Evolutionary conservation across 2,113 vertebrate species (phyloP), one percentile per base, ranked within the genome.

Genomic region (Leiothrix lutea): DNA sequence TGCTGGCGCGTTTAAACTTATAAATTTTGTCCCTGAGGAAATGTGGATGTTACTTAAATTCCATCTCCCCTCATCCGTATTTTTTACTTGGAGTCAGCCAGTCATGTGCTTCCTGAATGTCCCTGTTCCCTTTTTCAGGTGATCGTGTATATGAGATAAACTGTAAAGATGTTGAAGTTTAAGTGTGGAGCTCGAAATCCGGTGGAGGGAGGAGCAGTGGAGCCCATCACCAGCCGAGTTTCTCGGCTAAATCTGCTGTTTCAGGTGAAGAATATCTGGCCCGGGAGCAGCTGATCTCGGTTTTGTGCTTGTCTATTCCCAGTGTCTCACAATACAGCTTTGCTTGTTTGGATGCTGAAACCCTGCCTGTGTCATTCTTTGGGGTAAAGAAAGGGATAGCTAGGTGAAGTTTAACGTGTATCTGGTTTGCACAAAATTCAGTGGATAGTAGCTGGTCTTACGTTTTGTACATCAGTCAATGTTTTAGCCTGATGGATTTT

Each of bases 121-220:
- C 47, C n/a, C 22, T 6, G 2, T 60, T 79, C 11, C 47, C 3
- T 86, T 45, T 89, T 64, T 17, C 80, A 96, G 93, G 50, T 28
- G 66, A 2, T 23, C 10, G 12, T 36, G 70, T 26, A 8, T 1
- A 15, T 15, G 7, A 31, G 31, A 14, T 88, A 83, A 36, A 8
- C 19, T 26, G 25, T 62, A 80, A 95, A 50, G 91, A 99, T 99
- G 99, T 60, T 99, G 98, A 99, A 99, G 96, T 99, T 99, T 81
- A 99, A 99, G 84, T 99, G 98, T 84, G 98, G 98, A 35, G 96
- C 93, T 33, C 98, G 98, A 15, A 98, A 75, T 50, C 47, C 93
- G 2, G 85, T 33, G 25, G 98, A 98, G 8, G 26, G 94, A 22
- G 88, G 97, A 36, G 78, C 96, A 1, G 25, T 81, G 12, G 99